Base-by-base conservation (phyloP, 2,797 vertebrate genomes). In the Poeciliopsis turneri region DNA sequence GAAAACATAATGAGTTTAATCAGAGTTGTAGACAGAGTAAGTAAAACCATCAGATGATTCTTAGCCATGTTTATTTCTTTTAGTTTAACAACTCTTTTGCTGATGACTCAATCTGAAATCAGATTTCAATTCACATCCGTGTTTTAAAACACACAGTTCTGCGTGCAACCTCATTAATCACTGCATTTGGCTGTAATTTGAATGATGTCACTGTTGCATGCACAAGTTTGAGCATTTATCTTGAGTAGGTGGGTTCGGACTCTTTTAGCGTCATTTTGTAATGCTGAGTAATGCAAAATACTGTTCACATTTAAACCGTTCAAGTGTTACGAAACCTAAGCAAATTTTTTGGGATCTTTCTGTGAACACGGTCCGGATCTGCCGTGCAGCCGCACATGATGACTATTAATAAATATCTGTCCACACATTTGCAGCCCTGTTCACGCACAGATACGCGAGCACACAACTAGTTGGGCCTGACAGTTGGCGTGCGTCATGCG, bases 401-500 rank as follows among this genome's bases (percentile, higher is more conserved):
- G 51, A 79, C 16, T 28, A 41, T 75, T 47, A 57, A 75, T 64
- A 74, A 74, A 76, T 55, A 82, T 18, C 75, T 79, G 57, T 72
- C 57, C 76, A 80, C 75, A 80, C 33, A 70, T 85, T 84, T 81
- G 69, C 74, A n/a, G 80, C 55, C 28, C 57, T 23, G 43, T 59
- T 59, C 43, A 80, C 43, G 51, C 83, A 61, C 47, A 43, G 53
- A 71, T 46, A 80, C 53, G 77, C 53, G 76, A 43, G 73, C 33
- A 80, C 80, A 68, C 75, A n/a, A 59, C 85, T 72, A 23, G 68
- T 85, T 74, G 55, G 74, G 36, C 77, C 84, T 89, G 91, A 91
- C 89, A 91, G 92, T 89, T 92, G 92, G 86, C 83, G 84, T 93
- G 93, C 88, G 88, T 92, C 93, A 95, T 72, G 43, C 69, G 36